Conservation (phyloP, 2,113 vertebrate genomes). For the Syrmaticus mikado region DNA sequence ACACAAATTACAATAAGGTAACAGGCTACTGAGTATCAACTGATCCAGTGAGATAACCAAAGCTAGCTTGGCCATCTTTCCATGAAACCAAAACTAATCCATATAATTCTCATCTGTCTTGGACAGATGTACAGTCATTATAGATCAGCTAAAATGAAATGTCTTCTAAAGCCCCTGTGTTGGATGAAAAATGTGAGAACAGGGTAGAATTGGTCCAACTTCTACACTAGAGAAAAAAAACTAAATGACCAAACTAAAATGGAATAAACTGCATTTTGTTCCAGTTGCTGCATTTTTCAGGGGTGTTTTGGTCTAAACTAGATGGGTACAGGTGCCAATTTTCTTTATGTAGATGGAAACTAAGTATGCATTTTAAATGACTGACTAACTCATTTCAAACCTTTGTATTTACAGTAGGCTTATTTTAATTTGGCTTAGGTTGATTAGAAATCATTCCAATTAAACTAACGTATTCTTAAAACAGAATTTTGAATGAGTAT, state of each 20-base stretch:
- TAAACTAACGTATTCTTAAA: background rate
- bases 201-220: background rate
- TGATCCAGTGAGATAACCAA: background rate
- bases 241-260: background rate
- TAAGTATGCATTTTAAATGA: background rate
- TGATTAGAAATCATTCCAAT: background rate
- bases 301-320: background rate
- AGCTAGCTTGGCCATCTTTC: background rate
- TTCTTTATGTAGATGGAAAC: background rate
- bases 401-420: background rate
- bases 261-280: background rate
- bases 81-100: background rate
- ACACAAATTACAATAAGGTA: background rate
- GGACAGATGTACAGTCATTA: background rate
- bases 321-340: background rate
- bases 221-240: background rate
- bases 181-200: background rate
- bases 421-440: background rate
- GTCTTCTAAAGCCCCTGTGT: background rate
- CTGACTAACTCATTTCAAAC: background rate
- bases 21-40: background rate
- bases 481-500: background rate
- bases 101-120: background rate
- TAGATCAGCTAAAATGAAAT: background rate
- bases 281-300: background rate